Percentiles rank a stretch among this genome's conserved stretches.
Evolutionary conservation across 2,113 vertebrate species (phyloP).

Genomic region (Lophochroa leadbeateri): DNA sequence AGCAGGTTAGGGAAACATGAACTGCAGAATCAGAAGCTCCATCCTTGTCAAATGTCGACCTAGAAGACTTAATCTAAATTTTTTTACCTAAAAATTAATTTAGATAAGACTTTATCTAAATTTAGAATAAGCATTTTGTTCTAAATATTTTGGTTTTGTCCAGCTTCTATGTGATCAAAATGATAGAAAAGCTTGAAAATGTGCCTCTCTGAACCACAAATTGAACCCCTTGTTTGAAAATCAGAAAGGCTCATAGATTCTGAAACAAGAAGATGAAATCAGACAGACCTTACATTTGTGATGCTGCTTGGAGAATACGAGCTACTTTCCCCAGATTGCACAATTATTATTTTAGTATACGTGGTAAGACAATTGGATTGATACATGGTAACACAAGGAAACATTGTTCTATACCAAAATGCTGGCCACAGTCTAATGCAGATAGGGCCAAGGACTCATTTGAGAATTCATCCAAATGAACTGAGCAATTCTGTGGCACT

Average conservation of each 20-base stretch:
- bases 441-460: not conserved
- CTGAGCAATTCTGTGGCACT: not conserved
- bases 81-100: not conserved
- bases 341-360: not conserved
- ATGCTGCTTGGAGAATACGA: not conserved
- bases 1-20: not conserved
- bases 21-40: not conserved
- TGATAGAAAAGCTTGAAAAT: not conserved
- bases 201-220: not conserved
- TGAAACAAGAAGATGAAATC: not conserved
- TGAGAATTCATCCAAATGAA: constrained; percentile 21
- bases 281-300: not conserved
- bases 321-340: not conserved
- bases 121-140: not conserved
- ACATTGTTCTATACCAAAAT: not conserved
- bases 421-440: not conserved
- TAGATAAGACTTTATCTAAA: not conserved
- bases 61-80: not conserved
- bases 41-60: not conserved
- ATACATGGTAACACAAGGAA: not conserved
- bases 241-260: not conserved
- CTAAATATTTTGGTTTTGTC: not conserved
- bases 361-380: not conserved
- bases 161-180: not conserved
- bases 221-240: not conserved